A percentile compares a stretch with the other conserved stretches of the same genome.
These are phyloP conservation scores for Drosophila eohydei DNA, from an alignment of 2,888 invertebrate genomes.

Conservation along the genomic window DNA sequence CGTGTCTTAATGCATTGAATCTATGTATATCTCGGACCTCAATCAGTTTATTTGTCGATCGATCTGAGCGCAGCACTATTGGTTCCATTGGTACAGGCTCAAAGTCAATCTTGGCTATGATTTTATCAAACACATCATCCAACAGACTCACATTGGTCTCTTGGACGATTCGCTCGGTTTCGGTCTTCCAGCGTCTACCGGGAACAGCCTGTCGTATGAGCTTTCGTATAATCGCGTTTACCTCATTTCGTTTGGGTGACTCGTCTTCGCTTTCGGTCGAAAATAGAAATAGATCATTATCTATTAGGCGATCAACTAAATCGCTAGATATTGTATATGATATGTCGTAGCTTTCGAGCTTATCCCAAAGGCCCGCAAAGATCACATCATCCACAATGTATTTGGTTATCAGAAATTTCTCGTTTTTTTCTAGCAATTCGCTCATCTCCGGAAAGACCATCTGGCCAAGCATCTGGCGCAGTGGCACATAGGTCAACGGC, in stretches of 20 bases:
- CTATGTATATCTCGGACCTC: constrained; percentile 10
- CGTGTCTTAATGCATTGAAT: rapidly evolving
- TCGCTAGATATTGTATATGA: constrained; percentile 56
- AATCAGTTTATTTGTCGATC: constrained; percentile 14
- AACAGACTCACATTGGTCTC: constrained; percentile 69
- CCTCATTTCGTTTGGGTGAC: constrained; percentile 55
- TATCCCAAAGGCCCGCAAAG: constrained; percentile 84
- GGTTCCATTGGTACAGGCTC: constrained; percentile 3
- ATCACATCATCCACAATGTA: constrained; percentile 83
- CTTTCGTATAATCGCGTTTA: constrained; percentile 74
- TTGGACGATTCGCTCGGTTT: constrained; percentile 66
- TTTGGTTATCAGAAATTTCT: constrained; percentile 52
- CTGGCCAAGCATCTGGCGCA: constrained; percentile 62
- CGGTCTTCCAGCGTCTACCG: constrained; percentile 75
- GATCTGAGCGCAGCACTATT: neutral
- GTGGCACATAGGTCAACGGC: constrained; percentile 63
- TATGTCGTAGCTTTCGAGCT: constrained; percentile 77
- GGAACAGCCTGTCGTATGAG: constrained; percentile 75
- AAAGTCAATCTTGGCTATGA: constrained; percentile 17
- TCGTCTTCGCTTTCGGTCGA: constrained; percentile 71
- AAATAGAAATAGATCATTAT: constrained; percentile 70
- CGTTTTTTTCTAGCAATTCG: constrained; percentile 42
- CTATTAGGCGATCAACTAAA: constrained; percentile 74
- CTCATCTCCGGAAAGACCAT: constrained; percentile 66
- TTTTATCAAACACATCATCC: constrained; percentile 59